Evolutionary conservation across 2,113 vertebrate genomes (phyloP), one percentile per base, ranked within the genome.

Genomic region (Bettongia penicillata): DNA sequence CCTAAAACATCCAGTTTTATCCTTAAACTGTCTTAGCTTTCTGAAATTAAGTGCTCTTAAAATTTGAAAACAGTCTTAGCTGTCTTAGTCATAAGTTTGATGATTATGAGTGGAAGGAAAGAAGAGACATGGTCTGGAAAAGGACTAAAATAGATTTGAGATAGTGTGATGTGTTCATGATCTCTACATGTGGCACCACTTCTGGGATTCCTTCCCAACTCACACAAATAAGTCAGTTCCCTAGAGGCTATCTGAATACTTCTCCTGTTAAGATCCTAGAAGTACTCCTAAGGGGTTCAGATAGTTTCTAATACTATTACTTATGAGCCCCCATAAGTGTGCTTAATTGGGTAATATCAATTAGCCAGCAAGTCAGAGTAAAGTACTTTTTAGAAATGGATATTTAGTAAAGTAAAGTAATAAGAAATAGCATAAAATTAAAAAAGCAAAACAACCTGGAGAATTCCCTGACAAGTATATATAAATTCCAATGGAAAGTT

Each of bases 21-120:
- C 48, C 48, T 48, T 48, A 48, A 48, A 48, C 48, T 48, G 48
- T 48, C 48, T 48, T 48, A 48, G 48, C 48, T 48, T 48, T 48
- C 48, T 48, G 48, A 48, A 48, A 48, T 3, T 48, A 48, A 48
- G 48, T 48, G 48, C 3, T 48, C 48, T 3, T 48, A 48, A 48
- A 48, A 48, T 3, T 48, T 48, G 48, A 48, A 48, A 48, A 48
- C 48, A 48, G 48, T 48, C 48, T 48, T 48, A 48, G 96, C 95
- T 93, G 25, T 96, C 96, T 96, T 96, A 97, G 97, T 97, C 97
- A 97, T 37, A 96, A 97, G 93, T 93, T 94, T 90, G 8, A 90
- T 97, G 95, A 97, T 98, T 94, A 96, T 93, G 97, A 95, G 94
- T 92, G 96, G 93, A 97, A 96, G 92, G 95, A 96, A 96, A 92